Conservation (phyloP, 2,888 invertebrate species). For the Frankliniella intonsa region DNA sequence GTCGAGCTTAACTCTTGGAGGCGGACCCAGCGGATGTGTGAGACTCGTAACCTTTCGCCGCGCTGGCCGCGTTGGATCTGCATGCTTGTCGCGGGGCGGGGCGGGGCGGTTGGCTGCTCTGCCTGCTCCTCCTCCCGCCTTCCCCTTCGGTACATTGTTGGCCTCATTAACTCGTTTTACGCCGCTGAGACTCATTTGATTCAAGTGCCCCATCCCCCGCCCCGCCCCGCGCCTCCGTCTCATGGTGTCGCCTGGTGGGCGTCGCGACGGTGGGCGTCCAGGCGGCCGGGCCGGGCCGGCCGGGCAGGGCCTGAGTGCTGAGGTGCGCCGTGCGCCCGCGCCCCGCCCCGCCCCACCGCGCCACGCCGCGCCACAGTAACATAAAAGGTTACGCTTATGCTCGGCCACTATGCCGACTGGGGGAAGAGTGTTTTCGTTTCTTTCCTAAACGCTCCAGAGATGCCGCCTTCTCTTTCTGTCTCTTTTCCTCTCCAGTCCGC, state of each 20-base stretch:
- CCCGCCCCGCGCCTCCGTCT: not conserved
- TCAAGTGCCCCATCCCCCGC: not conserved
- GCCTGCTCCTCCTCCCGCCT: too few species aligned
- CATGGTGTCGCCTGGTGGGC: not conserved
- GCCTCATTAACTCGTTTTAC: conserved; percentile 10
- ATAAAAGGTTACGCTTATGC: conserved; percentile 8
- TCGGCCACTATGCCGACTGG: not conserved
- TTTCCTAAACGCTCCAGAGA: not conserved
- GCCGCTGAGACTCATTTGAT: not conserved
- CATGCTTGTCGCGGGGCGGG: too few species aligned
- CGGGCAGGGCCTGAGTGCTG: not conserved
- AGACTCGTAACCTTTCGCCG: too few species aligned
- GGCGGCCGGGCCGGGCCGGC: not conserved
- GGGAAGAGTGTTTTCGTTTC: conserved; percentile 3
- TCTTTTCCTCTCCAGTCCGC: too few species aligned
- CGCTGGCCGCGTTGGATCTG: too few species aligned
- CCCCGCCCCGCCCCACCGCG: not conserved
- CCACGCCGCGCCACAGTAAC: not conserved
- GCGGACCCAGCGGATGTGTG: too few species aligned
- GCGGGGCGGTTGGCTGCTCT: too few species aligned
- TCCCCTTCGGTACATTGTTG: not conserved
- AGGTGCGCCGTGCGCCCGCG: not conserved
- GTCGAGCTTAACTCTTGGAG: too few species aligned
- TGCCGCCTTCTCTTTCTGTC: not conserved
- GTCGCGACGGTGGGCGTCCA: not conserved